Base-by-base conservation (phyloP, 1,140 invertebrate genomes). In the Drosophila virilis region DNA sequence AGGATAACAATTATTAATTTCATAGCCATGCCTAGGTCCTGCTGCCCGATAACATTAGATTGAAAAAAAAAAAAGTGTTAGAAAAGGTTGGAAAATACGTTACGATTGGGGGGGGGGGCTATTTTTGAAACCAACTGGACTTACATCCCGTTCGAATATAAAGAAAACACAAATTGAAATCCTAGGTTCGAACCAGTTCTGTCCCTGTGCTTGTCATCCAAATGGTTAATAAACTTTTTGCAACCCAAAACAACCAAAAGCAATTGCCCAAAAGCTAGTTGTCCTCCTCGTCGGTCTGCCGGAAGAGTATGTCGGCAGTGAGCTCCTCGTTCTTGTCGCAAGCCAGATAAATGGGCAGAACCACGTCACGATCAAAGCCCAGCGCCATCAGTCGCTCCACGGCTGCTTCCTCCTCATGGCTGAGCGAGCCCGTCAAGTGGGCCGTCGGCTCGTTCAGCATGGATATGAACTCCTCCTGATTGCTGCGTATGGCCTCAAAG, bases 241-340 rank as follows among this genome's bases (percentile, higher is more conserved):
- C 22, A 22, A 22, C 22, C 22, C 22, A 22, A 22, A 22, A 22
- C 22, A 22, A 28, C 17, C 6, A 32, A 33, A 33, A n/a, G 10
- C 1, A 50, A 9, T 10, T 40, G 13, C 4, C 7, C 10, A 15
- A 48, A 15, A 48, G 38, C 55, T 60, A 66, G 28, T 58, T 54
- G 7, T 72, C 58, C 7, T 88, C 78, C 7, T 81, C 83, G 33
- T 91, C 88, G 42, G 74, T 72, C 43, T 90, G 71, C 4, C 83
- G 76, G 46, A 91, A 81, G 0, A 91, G 69, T 15, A 90, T 67
- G 28, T 90, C 77, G 6, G 90, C 90, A 6, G 90, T 58, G n/a
- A 83, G 51, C 38, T 84, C 85, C 48, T 91, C 90, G 35, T 91
- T 77, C 59, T 77, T 90, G 15, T 90, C 78, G 45, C 90, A 91